A percentile compares a stretch with the other conserved stretches of the same genome.
Evolutionary conservation across 1,140 invertebrate species (phyloP).

Genomic region (Thrips palmi): DNA sequence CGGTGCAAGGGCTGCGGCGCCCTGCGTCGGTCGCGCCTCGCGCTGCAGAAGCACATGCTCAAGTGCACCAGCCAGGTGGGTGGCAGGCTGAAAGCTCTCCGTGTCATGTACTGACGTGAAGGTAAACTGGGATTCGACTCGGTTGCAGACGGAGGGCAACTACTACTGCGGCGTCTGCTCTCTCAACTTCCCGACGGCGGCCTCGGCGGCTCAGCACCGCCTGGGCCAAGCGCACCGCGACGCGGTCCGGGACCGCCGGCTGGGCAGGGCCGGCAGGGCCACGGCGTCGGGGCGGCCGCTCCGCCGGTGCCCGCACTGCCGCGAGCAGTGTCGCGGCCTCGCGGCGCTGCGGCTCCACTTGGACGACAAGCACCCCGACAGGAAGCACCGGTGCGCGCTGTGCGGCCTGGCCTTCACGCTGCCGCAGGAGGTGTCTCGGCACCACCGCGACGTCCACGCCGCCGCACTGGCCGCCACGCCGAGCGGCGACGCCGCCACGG

Average conservation of each 20-base stretch:
- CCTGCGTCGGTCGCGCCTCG: constrained; percentile 35
- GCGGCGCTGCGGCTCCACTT: constrained; percentile 45
- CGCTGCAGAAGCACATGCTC: constrained; percentile 39
- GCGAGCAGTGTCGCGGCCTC: constrained; percentile 27
- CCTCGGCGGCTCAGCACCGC: constrained; percentile 32
- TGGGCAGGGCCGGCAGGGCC: constrained; percentile 24
- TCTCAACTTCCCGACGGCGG: constrained; percentile 2
- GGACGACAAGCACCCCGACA: constrained; percentile 35
- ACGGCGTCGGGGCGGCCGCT: constrained; percentile 20
- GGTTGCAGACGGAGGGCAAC: too few relatives aligned
- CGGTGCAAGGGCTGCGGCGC: constrained; percentile 28
- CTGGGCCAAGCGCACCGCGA: constrained; percentile 44
- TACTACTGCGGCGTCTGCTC: constrained; percentile 11
- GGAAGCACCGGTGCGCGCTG: constrained; percentile 36
- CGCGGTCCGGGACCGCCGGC: constrained; percentile 15
- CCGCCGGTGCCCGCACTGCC: constrained; percentile 40
- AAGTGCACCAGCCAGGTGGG: constrained; percentile 29
- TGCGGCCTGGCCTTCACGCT: constrained; percentile 47
- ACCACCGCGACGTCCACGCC: constrained; percentile 26
- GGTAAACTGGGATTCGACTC: too few relatives aligned
- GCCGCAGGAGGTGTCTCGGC: constrained; percentile 48
- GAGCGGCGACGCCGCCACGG: too few relatives aligned
- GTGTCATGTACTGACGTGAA: too few relatives aligned
- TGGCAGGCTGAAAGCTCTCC: too few relatives aligned
- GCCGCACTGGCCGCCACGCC: not conserved